Conservation (phyloP, 2,113 vertebrate species). For the Xenopus tropicalis region DNA sequence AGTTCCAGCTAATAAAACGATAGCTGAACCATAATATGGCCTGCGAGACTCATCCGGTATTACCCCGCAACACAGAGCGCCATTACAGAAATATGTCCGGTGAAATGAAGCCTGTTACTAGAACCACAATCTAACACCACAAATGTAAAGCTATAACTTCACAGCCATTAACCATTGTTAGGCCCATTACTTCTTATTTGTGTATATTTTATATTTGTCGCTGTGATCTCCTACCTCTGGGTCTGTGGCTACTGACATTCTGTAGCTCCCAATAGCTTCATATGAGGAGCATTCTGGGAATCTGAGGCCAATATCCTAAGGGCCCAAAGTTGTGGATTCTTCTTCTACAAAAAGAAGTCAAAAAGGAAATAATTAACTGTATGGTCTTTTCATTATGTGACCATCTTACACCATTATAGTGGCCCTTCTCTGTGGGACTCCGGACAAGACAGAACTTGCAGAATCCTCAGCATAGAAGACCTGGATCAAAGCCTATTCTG, state of each 20-base stretch:
- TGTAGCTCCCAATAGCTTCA: too few species aligned
- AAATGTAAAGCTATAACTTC: conserved; percentile 13
- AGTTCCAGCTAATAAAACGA: conserved; percentile 15
- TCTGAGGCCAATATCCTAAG: too few species aligned
- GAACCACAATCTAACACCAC: conserved; percentile 10
- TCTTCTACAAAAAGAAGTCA: too few species aligned
- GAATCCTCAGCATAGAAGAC: too few species aligned
- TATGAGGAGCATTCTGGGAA: too few species aligned
- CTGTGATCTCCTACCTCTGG: background rate
- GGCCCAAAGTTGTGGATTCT: too few species aligned
- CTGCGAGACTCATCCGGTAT: conserved; percentile 15
- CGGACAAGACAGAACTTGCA: too few species aligned
- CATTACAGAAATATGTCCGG: conserved; percentile 6
- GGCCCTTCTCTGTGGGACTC: too few species aligned
- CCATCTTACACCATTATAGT: too few species aligned
- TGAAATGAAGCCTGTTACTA: conserved; percentile 23
- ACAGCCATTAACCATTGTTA: conserved; percentile 11
- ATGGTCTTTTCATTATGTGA: too few species aligned
- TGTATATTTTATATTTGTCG: background rate
- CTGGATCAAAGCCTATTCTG: too few species aligned
- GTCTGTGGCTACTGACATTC: background rate
- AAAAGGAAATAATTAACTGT: too few species aligned
- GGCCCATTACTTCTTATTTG: conserved; percentile 13
- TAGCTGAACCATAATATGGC: conserved; percentile 15
- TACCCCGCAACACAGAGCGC: conserved; percentile 7